Percentiles rank a stretch among this genome's conserved stretches.
Conservation (phyloP, 1,140 invertebrate species). For the Homalodisca vitripennis region DNA sequence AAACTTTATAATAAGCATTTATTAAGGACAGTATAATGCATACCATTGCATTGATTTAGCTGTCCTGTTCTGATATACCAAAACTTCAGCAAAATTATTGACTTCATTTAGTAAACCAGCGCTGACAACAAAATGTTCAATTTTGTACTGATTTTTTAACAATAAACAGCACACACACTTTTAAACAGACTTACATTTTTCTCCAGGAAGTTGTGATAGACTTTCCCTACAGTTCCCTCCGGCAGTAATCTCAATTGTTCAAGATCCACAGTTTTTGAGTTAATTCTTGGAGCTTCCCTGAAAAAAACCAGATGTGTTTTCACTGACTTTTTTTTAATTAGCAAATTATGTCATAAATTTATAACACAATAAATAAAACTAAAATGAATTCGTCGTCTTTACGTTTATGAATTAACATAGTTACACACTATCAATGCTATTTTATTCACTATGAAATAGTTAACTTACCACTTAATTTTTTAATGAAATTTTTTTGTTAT, state of each 20-base stretch:
- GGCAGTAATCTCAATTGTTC: slow-evolving; percentile 68
- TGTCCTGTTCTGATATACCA: background rate
- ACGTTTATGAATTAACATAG: too few species aligned
- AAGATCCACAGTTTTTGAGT: slow-evolving; percentile 78
- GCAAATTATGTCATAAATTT: too few species aligned
- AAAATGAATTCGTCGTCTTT: too few species aligned
- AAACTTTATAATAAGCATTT: background rate
- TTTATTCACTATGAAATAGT: too few species aligned
- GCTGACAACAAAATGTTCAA: background rate
- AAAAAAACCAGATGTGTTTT: too few species aligned
- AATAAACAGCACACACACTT: background rate
- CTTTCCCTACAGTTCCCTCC: slow-evolving; percentile 76
- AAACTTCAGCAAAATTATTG: background rate
- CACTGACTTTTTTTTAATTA: too few species aligned
- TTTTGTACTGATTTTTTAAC: background rate
- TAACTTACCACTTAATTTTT: too few species aligned
- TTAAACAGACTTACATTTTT: slow-evolving; percentile 61
- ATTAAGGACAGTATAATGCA: background rate
- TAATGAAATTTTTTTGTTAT: too few species aligned
- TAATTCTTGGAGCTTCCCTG: slow-evolving; percentile 80
- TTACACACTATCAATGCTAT: too few species aligned
- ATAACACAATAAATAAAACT: too few species aligned
- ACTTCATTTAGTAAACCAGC: background rate
- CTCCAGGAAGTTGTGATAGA: slow-evolving; percentile 80
- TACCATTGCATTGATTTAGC: background rate